phyloP scores from a whole-genome alignment of 2,888 invertebrate species.

The Timema cristinae region DNA sequence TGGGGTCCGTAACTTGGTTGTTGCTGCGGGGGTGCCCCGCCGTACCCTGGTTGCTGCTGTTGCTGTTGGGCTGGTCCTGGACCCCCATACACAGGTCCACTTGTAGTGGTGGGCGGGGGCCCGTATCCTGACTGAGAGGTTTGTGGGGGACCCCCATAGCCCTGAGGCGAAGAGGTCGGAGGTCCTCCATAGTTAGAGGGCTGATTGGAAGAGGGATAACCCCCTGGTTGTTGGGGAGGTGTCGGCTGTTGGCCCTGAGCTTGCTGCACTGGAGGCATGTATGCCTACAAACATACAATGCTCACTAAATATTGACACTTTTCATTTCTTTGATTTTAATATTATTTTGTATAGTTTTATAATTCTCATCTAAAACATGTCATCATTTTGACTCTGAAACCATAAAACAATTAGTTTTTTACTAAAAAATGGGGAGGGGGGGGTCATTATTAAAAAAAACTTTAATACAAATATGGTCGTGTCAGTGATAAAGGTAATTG shows the following conservation, averaged over 20 bases:
- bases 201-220: slow-evolving; percentile 35
- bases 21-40: slow-evolving; percentile 57
- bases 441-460: too few relatives aligned
- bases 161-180: slow-evolving; percentile 37
- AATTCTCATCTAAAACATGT: neutral
- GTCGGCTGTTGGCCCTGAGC: slow-evolving; percentile 35
- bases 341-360: neutral
- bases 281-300: slow-evolving; percentile 27
- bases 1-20: slow-evolving; percentile 57
- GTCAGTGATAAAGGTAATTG: too few relatives aligned
- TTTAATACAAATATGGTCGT: too few relatives aligned
- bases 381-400: too few relatives aligned
- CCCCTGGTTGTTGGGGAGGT: slow-evolving; percentile 38
- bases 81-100: slow-evolving; percentile 26
- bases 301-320: neutral
- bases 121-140: slow-evolving; percentile 44
- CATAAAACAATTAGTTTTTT: too few relatives aligned
- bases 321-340: neutral
- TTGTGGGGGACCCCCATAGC: slow-evolving; percentile 43
- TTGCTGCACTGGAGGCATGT: slow-evolving; percentile 33
- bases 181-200: slow-evolving; percentile 35
- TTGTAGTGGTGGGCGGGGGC: slow-evolving; percentile 29
- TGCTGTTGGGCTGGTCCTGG: slow-evolving; percentile 30
- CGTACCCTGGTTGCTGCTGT: slow-evolving; percentile 42
- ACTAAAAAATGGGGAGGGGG: too few relatives aligned